Evolutionary conservation across 1,140 invertebrate species (phyloP).

Genomic region (Aleiodes sp.): DNA sequence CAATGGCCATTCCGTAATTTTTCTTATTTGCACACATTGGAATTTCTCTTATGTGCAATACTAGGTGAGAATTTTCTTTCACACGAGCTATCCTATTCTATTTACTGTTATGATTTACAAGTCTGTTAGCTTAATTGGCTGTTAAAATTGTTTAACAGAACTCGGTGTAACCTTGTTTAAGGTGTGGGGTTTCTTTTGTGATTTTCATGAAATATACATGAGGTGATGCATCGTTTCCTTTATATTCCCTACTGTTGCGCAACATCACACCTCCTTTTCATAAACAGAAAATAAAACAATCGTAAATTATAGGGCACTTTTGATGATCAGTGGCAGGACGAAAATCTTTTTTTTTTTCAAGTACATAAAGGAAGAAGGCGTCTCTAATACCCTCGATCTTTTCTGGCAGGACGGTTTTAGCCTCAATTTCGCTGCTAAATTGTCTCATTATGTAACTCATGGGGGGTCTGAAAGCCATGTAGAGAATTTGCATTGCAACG

Average conservation of each 20-base stretch:
- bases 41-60: too few relatives aligned
- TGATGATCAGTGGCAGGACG: background rate
- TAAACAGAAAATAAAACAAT: conserved; percentile 1
- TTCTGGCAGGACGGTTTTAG: conserved; percentile 49
- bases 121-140: too few relatives aligned
- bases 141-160: too few relatives aligned
- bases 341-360: too few relatives aligned
- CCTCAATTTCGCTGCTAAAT: conserved; percentile 62
- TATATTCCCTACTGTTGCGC: background rate
- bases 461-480: conserved; percentile 56
- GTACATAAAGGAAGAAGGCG: conserved; percentile 31
- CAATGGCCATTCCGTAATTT: too few relatives aligned
- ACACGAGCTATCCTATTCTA: too few relatives aligned
- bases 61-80: too few relatives aligned
- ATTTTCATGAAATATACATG: background rate
- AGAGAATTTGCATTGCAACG: conserved; percentile 57
- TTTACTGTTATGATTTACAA: too few relatives aligned
- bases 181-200: too few relatives aligned
- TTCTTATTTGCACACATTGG: too few relatives aligned
- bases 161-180: too few relatives aligned
- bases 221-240: background rate
- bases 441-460: conserved; percentile 62
- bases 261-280: conserved; percentile 13
- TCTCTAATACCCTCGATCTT: background rate
- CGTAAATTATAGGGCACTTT: background rate